A percentile compares a stretch with the other conserved stretches of the same genome.
These are phyloP conservation scores for Tringa solitaria DNA, from an alignment of 2,113 vertebrate species.

Conservation along the genomic window DNA sequence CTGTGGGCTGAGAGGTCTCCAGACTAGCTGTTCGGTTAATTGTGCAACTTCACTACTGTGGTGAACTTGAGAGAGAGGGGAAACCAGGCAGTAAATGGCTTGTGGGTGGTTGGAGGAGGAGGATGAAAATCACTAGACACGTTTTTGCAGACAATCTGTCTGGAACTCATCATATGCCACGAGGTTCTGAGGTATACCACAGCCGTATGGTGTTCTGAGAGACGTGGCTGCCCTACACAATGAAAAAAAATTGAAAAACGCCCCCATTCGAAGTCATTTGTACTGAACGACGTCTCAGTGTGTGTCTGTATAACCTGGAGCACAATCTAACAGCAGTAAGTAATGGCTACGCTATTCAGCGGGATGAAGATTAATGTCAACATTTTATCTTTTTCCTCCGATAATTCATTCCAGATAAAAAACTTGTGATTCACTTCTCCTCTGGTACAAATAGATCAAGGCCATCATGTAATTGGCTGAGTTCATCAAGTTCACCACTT, in stretches of 20 bases:
- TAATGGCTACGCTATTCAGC: background rate
- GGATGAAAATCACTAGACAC: background rate
- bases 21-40: background rate
- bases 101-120: background rate
- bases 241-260: background rate
- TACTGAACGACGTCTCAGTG: background rate
- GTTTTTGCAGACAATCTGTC: background rate
- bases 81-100: background rate
- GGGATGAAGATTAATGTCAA: background rate
- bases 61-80: background rate
- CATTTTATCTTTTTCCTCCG: background rate
- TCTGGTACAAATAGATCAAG: conserved; percentile 4
- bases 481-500: conserved; percentile 6
- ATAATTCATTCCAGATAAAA: conserved; percentile 23
- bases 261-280: background rate
- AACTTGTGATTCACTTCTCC: background rate
- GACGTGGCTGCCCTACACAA: background rate
- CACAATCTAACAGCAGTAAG: background rate
- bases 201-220: background rate
- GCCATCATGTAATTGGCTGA: background rate
- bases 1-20: background rate
- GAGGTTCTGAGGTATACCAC: background rate
- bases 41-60: background rate
- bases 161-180: background rate
- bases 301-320: background rate